These are phyloP conservation scores for Trialeurodes vaporariorum DNA, from an alignment of 1,140 invertebrate genomes.

Conservation along the genomic window DNA sequence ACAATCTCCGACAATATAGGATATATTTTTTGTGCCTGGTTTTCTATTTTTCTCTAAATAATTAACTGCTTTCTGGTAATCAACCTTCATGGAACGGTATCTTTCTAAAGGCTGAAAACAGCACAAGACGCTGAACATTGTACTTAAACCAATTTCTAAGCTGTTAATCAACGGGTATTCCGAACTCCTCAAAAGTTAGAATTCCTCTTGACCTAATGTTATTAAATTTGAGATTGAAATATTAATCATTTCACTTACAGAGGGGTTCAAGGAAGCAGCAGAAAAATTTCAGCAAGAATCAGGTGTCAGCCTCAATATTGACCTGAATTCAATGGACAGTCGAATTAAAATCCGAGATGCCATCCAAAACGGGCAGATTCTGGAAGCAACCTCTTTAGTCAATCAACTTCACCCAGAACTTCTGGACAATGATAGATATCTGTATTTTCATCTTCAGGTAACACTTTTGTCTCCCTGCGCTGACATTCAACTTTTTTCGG, in stretches of 20 bases:
- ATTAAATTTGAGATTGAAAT: neutral
- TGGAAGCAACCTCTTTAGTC: conserved; percentile 85
- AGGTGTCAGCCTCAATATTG: conserved; percentile 71
- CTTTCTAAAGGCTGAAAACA: too few relatives aligned
- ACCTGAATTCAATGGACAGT: conserved; percentile 82
- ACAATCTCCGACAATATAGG: neutral
- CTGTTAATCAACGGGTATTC: too few relatives aligned
- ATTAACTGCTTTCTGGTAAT: too few relatives aligned
- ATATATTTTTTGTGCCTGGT: neutral
- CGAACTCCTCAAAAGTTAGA: too few relatives aligned
- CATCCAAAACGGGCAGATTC: conserved; percentile 84
- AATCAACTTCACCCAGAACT: conserved; percentile 91
- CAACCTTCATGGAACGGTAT: too few relatives aligned
- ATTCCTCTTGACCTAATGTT: too few relatives aligned
- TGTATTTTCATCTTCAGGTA: conserved; percentile 92
- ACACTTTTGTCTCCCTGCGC: too few relatives aligned
- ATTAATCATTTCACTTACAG: conserved; percentile 39
- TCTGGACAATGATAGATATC: conserved; percentile 84
- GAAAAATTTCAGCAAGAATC: conserved; percentile 94
- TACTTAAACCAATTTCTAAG: too few relatives aligned
- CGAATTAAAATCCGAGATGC: conserved; percentile 89
- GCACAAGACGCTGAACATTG: too few relatives aligned
- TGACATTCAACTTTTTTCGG: too few relatives aligned
- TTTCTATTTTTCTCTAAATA: neutral
- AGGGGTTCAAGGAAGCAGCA: conserved; percentile 95